Base-by-base conservation (phyloP, 2,113 vertebrate species). In the Scalopus aquaticus region DNA sequence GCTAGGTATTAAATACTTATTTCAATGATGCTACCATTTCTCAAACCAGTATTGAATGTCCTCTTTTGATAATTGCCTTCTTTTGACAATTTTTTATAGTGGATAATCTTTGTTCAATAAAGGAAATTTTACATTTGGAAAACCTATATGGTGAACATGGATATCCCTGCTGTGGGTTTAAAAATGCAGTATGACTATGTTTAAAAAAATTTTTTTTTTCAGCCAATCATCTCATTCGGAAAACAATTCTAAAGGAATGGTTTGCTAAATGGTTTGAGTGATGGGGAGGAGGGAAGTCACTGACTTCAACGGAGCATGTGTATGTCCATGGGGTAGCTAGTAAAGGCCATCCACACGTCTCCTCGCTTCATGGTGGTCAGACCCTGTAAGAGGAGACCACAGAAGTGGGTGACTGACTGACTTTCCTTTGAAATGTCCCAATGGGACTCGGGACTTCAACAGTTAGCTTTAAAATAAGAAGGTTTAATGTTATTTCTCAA, bases 141-240 rank as follows among this genome's bases (percentile, higher is more conserved):
- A 87, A 79, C 7, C 49, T 67, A 64, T 17, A n/a, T 77, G 32
- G 5, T 69, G 13, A 87, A 88, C 42, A 62, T 60, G 24, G 13
- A 22, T 93, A 67, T 46, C 72, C 73, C 17, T 91, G 13, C 8
- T 73, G 82, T 49, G 19, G 24, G 39, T 82, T 92, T 91, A 13
- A 95, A 96, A 80, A 46, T 62, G 20, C 83, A 69, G 1, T 51
- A 49, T 26, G 62, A 70, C 20, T 91, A 42, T 65, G 81, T 93
- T 9, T 88, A 72, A 80, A n/a, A 88, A 35, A 65, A 42, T 65
- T 79, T 79, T 89, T 89, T 69, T 94, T 60, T 77, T 24, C 9
- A 19, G 9, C 15, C 42, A 73, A n/a, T 30, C 69, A 32, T 60
- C 1, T 46, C 17, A 72, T 42, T 90, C 83, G 69, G 60, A 96